phyloP scores from a whole-genome alignment of 1,140 invertebrate genomes.

The Anoplophora glabripennis region DNA sequence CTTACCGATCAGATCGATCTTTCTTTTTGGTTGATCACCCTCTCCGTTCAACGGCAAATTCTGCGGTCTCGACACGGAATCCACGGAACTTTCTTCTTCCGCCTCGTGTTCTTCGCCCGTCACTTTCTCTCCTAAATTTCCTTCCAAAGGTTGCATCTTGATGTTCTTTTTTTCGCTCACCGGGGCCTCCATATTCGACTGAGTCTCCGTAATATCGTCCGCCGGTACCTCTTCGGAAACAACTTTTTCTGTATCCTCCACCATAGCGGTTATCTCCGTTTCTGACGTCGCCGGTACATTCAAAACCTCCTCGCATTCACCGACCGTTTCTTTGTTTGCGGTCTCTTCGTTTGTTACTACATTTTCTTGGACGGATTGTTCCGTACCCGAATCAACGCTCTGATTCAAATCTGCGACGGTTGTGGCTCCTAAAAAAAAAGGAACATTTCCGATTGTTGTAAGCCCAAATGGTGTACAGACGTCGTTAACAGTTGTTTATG shows the following conservation, averaged over 20 bases:
- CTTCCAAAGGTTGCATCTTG: neutral
- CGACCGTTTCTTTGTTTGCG: too few relatives aligned
- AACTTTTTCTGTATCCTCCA: neutral
- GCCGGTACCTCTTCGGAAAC: neutral
- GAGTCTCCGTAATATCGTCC: neutral
- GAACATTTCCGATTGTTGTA: too few relatives aligned
- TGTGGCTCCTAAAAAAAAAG: too few relatives aligned
- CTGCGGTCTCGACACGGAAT: constrained; percentile 24
- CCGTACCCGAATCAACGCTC: too few relatives aligned
- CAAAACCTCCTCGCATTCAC: too few relatives aligned
- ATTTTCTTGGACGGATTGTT: too few relatives aligned
- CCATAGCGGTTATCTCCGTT: neutral
- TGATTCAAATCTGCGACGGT: too few relatives aligned
- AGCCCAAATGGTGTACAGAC: too few relatives aligned
- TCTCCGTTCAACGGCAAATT: constrained; percentile 29
- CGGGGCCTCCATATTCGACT: neutral
- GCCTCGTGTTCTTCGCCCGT: neutral
- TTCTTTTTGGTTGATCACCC: constrained; percentile 13
- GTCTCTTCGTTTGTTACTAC: too few relatives aligned
- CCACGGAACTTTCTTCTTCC: neutral
- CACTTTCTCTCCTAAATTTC: neutral
- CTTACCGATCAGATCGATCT: constrained; percentile 36
- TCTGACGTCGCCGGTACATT: too few relatives aligned
- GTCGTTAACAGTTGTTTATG: too few relatives aligned
- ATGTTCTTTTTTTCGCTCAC: too few relatives aligned